Percentiles rank a stretch among this genome's conserved stretches.
Evolutionary conservation across 2,888 invertebrate genomes (phyloP).

Genomic region (Thereva nobilitata): DNA sequence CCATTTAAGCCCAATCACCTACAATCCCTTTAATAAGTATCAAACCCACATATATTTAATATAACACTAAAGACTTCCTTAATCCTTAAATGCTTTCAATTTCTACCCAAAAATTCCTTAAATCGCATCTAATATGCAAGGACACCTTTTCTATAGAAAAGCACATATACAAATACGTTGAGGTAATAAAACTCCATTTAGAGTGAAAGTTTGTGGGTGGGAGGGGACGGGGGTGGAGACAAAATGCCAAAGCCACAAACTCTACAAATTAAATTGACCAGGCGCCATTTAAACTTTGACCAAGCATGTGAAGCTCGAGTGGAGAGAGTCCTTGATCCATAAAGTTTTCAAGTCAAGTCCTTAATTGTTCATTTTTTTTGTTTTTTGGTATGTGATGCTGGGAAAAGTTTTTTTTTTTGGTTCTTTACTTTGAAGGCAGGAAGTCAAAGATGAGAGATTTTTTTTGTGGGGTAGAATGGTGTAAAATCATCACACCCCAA

Average conservation of each 20-base stretch:
- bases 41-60: no score
- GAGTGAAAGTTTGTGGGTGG: slow-evolving; percentile 20
- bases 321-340: slow-evolving; percentile 18
- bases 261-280: slow-evolving; percentile 38
- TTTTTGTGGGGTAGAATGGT: no score
- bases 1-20: no score
- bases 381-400: no score
- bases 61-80: no score
- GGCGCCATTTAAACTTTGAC: slow-evolving; percentile 41
- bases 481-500: background rate
- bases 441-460: no score
- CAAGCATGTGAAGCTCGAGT: slow-evolving; percentile 11
- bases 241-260: slow-evolving; percentile 20
- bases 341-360: slow-evolving; percentile 1
- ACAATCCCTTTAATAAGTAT: no score
- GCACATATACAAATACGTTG: background rate
- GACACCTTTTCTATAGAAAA: no score
- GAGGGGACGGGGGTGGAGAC: background rate
- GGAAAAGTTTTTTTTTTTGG: no score
- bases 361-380: slow-evolving; percentile 25
- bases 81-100: no score
- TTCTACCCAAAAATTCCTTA: background rate
- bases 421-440: no score
- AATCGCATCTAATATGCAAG: no score
- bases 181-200: slow-evolving; percentile 33